Evolutionary conservation across 1,140 invertebrate species (phyloP).

Genomic region (Bombus huntii): DNA sequence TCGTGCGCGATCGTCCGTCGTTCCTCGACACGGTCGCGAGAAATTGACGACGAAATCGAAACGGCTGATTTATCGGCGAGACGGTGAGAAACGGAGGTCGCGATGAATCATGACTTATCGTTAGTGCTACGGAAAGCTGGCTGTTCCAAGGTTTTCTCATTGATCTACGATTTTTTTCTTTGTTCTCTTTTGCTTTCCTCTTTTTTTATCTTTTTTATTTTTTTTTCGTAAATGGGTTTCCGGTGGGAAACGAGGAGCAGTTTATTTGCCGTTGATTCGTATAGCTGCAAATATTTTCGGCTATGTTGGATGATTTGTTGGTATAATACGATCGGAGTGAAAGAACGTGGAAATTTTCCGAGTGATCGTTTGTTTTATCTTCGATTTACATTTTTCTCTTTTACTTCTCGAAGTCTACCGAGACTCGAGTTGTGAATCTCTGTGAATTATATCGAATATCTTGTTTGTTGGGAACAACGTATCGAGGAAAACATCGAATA

Average conservation of each 20-base stretch:
- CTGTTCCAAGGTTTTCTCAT: neutral
- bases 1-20: conserved; percentile 1
- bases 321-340: no score
- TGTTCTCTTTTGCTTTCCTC: neutral
- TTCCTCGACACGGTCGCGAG: neutral
- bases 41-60: conserved; percentile 15
- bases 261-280: neutral
- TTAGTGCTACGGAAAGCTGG: neutral
- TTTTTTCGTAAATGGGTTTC: neutral
- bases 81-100: neutral
- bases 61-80: neutral
- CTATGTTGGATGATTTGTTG: no score
- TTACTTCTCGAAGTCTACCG: no score
- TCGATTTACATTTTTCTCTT: no score
- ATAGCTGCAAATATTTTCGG: neutral
- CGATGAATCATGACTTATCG: neutral
- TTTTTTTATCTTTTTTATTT: no score
- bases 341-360: no score
- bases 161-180: neutral
- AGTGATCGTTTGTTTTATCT: no score
- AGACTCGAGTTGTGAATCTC: no score
- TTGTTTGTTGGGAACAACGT: no score
- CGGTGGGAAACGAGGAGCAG: neutral
- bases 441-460: no score
- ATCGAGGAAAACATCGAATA: no score